Conservation (phyloP, 2,113 vertebrate genomes). For the Gallinago media region DNA sequence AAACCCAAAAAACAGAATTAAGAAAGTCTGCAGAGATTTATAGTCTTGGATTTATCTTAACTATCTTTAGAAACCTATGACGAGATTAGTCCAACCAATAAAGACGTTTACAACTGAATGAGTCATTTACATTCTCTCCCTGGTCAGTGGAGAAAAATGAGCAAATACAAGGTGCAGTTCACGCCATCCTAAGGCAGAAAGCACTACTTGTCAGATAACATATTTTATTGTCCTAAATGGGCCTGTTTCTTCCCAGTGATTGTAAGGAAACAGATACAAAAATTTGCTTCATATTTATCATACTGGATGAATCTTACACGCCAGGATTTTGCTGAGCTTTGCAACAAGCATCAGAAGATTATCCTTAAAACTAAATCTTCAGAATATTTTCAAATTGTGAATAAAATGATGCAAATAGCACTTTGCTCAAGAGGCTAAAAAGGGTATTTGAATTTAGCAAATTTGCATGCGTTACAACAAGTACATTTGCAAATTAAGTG, state of each 20-base stretch:
- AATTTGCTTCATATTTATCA: background rate
- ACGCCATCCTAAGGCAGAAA: background rate
- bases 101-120: background rate
- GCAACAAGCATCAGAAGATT: background rate
- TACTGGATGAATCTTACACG: background rate
- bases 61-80: background rate
- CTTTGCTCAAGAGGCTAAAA: background rate
- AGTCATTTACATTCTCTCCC: background rate
- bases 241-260: background rate
- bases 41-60: background rate
- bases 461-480: background rate
- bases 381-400: background rate
- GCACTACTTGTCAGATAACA: background rate
- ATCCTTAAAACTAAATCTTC: background rate
- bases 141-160: background rate
- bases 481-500: background rate
- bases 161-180: background rate
- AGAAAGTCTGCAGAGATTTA: background rate
- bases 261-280: background rate
- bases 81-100: background rate
- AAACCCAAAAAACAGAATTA: background rate
- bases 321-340: background rate
- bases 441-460: background rate
- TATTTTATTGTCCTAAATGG: background rate
- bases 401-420: background rate